Evolutionary conservation across 2,797 vertebrate species (phyloP), one percentile per base, ranked within the genome.

Genomic region (Atherinosoma microstoma): DNA sequence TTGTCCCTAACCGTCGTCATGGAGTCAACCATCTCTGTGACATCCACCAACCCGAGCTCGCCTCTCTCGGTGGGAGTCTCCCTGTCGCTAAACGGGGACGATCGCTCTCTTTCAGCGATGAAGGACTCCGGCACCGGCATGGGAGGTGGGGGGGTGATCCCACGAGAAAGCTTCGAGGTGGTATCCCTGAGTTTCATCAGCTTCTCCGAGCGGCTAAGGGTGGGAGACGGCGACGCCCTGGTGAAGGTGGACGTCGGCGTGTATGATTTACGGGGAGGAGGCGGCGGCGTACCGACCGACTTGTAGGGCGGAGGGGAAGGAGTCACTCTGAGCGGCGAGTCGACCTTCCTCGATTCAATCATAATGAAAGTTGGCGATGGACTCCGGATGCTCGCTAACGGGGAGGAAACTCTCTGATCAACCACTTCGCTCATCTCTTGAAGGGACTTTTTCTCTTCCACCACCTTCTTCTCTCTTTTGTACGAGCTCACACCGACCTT

Each of bases 351-450:
- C 0, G 96, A 97, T 71, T 98, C 97, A 12, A 98, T 97, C 18
- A 94, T 98, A 51, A 98, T 98, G 42, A 95, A 98, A 5, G 96
- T 96, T n/a, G 97, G 97, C 0, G 97, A 98, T 0, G 95, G 95
- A 0, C 95, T 94, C 35, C 94, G 92, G 84, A 94, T 95, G 89
- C 94, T 95, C 2, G 95, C 81, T 20, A 94, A 85, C 0, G 96
- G 94, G 66, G 95, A 94, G 57, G 91, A 83, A 38, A 88, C 76
- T 78, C 91, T 95, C 53, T 80, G 88, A 29, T 95, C 94, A 0
- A 78, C 87, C 13, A 57, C 69, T 45, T 94, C 90, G 29, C 34
- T 89, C 78, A 80, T 77, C 32, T 89, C 90, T 4, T 88, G 90
- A 2, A 86, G 34, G 0, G 57, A 63, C 67, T 29, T 87, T 67